Evolutionary conservation across 37 sponge, comb jelly and placozoan genomes (phyloP), one percentile per base, ranked within the genome.

Genomic region (Amphimedon queenslandica): DNA sequence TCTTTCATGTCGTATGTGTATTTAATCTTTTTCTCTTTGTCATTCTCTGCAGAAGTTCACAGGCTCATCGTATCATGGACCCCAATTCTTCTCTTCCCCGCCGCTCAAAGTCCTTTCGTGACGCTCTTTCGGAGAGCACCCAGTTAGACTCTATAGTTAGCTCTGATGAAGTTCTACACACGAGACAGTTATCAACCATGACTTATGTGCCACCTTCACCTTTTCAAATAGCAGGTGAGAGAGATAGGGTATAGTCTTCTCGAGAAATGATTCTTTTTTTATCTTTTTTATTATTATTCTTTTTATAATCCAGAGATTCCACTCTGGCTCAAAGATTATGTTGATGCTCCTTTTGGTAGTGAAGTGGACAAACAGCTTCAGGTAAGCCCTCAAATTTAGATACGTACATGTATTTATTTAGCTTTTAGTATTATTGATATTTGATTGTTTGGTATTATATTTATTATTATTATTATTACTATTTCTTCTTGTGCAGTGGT

Each of bases 151-250:
- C 31, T 10, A 53, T 37, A 32, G 3, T 20, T 35, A 51, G 38
- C 1, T 20, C 41, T 0, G 61, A 20, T n/a, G 40, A 53, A 28
- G 73, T 77, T 10, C 41, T 64, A 2, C 91, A 90, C 69, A 75
- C 66, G 23, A 72, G 77, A 24, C 91, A 90, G 71, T 78, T 90
- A 67, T 90, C 91, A 23, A 81, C 82, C 1, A 72, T 84, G 71
- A 90, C 91, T 43, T 90, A 66, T 42, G 85, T 90, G n/a, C 91
- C 91, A 32, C 91, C 91, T 32, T 83, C 72, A 55, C 91, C 86
- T 4, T 84, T 84, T 69, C 85, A 85, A 58, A 81, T 77, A 24
- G 77, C 80, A 78, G 91, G 91, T 90, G 32, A 10, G n/a, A n/a
- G n/a, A n/a, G n/a, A n/a, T n/a, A n/a, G n/a, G n/a, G n/a, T n/a